Evolutionary conservation across 2,888 invertebrate species (phyloP).

Genomic region (Keiferia lycopersicella): DNA sequence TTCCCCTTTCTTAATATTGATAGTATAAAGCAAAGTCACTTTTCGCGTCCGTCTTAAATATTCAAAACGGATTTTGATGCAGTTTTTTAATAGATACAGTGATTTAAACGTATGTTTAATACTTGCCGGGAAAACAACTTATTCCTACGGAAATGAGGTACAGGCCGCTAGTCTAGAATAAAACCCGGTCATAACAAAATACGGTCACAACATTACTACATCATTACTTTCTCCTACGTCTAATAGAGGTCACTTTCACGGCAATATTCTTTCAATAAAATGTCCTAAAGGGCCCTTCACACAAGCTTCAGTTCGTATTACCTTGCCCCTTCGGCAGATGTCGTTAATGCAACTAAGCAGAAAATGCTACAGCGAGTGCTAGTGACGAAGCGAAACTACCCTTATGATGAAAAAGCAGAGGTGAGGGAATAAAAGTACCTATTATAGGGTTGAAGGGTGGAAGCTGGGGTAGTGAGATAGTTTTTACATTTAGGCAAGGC

Average conservation of each 20-base stretch:
- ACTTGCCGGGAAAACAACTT: too few species aligned
- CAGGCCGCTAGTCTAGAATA: too few species aligned
- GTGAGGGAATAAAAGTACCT: background rate
- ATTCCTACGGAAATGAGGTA: too few species aligned
- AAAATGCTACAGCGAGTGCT: constrained; percentile 28
- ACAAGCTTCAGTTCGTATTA: constrained; percentile 27
- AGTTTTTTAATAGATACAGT: too few species aligned
- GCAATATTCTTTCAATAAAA: constrained; percentile 15
- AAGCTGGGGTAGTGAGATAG: background rate
- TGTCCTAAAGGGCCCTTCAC: constrained; percentile 21
- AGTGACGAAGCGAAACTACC: constrained; percentile 22
- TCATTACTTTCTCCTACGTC: constrained; percentile 5
- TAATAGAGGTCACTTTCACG: constrained; percentile 10
- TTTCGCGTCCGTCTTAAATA: too few species aligned
- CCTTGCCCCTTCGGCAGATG: constrained; percentile 23
- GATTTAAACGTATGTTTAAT: too few species aligned
- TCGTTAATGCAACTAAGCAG: constrained; percentile 30
- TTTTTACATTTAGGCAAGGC: too few species aligned
- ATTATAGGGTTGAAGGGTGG: background rate
- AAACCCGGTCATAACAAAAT: too few species aligned
- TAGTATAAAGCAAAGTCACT: too few species aligned
- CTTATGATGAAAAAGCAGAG: constrained; percentile 12
- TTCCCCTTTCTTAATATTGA: too few species aligned
- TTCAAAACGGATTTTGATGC: too few species aligned
- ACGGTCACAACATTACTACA: constrained; percentile 4